These are phyloP conservation scores for Ophioderma brevispina DNA, from an alignment of 35 echinoderm and acorn worm species.

Conservation along the genomic window DNA sequence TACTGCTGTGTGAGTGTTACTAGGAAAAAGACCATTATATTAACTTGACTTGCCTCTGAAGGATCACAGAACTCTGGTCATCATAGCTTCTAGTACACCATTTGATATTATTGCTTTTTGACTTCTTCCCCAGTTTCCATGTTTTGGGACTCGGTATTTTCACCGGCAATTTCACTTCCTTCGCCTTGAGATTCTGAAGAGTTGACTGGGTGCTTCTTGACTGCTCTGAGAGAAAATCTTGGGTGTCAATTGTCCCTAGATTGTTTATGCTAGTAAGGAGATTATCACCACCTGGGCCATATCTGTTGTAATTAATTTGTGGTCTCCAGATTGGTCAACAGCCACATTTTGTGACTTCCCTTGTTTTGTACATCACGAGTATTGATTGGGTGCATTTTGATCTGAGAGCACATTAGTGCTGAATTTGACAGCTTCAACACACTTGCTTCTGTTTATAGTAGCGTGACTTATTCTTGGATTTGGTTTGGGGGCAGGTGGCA, in stretches of 20 bases:
- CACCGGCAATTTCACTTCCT: background rate
- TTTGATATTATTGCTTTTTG: background rate
- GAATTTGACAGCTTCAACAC: background rate
- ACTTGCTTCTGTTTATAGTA: no score
- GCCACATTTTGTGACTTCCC: background rate
- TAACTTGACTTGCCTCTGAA: background rate
- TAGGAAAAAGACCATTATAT: background rate
- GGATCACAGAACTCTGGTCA: no score
- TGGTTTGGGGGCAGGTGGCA: slow-evolving; percentile 1
- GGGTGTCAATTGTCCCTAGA: background rate
- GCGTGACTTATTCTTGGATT: no score
- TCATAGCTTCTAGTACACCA: background rate
- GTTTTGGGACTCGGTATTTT: background rate
- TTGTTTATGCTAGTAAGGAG: background rate
- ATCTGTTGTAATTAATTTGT: background rate
- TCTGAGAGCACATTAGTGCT: background rate
- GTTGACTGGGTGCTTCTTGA: background rate
- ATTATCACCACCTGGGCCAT: background rate
- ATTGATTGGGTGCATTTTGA: background rate
- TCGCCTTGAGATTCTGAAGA: no score
- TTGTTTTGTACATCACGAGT: background rate
- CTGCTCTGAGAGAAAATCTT: background rate
- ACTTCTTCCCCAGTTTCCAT: background rate
- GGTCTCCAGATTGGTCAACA: background rate
- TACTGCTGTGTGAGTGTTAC: background rate